Conservation (phyloP, 2,113 vertebrate species). For the Scatophagus argus region DNA sequence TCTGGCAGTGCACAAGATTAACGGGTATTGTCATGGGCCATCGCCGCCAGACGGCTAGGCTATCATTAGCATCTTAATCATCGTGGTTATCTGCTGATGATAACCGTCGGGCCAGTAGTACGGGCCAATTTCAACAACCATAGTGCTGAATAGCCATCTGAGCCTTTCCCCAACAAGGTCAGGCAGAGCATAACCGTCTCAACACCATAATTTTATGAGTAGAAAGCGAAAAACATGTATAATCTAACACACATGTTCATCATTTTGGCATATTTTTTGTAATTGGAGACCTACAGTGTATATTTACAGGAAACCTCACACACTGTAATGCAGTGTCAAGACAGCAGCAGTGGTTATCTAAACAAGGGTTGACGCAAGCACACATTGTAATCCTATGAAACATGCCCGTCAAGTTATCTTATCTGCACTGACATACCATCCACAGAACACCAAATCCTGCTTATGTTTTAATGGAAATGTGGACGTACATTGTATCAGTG, state of each 20-base stretch:
- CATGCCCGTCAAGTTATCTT: slow-evolving; percentile 60
- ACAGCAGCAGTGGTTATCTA: slow-evolving; percentile 34
- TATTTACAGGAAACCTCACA: not conserved
- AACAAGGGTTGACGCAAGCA: slow-evolving; percentile 29
- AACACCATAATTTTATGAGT: slow-evolving; percentile 1
- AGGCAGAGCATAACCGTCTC: not conserved
- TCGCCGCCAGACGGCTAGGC: slow-evolving; percentile 50
- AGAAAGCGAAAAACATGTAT: slow-evolving; percentile 37
- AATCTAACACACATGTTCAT: slow-evolving; percentile 9
- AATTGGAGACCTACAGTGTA: not conserved
- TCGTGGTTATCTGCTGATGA: slow-evolving; percentile 39
- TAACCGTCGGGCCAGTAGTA: slow-evolving; percentile 1
- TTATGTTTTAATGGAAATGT: slow-evolving; percentile 65
- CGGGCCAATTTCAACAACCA: slow-evolving; percentile 30
- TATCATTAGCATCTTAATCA: slow-evolving; percentile 69
- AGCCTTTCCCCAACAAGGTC: slow-evolving; percentile 26
- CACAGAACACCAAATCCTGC: slow-evolving; percentile 70
- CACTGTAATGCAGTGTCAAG: slow-evolving; percentile 5
- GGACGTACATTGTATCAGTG: slow-evolving; percentile 30
- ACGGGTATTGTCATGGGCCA: slow-evolving; percentile 25
- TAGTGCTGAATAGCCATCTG: not conserved
- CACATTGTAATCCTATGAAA: slow-evolving; percentile 61
- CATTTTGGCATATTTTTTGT: slow-evolving; percentile 19
- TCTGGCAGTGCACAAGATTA: slow-evolving; percentile 31
- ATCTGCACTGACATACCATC: slow-evolving; percentile 60